phyloP scores from a whole-genome alignment of 2,888 invertebrate genomes.

The Resseliella maxima region DNA sequence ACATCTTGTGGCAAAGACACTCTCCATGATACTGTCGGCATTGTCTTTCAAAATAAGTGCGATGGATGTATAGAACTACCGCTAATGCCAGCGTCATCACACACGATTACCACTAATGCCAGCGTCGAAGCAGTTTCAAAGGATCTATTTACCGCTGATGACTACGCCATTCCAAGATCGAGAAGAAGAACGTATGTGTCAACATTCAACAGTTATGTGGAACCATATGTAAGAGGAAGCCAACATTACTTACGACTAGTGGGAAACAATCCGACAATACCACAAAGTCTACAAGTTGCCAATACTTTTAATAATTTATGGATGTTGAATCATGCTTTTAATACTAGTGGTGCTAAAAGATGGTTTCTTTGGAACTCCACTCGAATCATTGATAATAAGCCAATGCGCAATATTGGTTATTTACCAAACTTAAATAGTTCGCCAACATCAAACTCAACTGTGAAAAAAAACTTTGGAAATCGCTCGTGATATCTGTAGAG shows the following conservation, averaged over 20 bases:
- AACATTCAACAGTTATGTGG: neutral
- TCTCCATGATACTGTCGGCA: slow-evolving; percentile 63
- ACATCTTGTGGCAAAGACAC: slow-evolving; percentile 63
- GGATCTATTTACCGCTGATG: too few species aligned
- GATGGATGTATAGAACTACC: too few species aligned
- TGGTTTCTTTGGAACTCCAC: neutral
- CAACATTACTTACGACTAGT: neutral
- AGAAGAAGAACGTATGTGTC: neutral
- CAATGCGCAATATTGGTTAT: slow-evolving; percentile 62
- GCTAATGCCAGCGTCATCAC: too few species aligned
- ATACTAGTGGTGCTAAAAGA: neutral
- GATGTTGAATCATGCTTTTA: neutral
- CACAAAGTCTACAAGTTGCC: neutral
- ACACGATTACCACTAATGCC: too few species aligned
- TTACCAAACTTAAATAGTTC: slow-evolving; percentile 63
- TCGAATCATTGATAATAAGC: slow-evolving; percentile 59
- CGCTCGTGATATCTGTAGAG: too few species aligned
- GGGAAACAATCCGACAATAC: neutral
- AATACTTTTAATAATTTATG: neutral
- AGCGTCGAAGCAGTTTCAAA: too few species aligned
- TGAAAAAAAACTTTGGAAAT: slow-evolving; percentile 61
- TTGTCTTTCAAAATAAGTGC: slow-evolving; percentile 62
- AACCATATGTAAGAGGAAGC: neutral
- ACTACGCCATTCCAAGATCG: too few species aligned
- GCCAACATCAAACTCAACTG: slow-evolving; percentile 61